Evolutionary conservation across 2,888 invertebrate species (phyloP).

Genomic region (Drosophila nr. medialis): DNA sequence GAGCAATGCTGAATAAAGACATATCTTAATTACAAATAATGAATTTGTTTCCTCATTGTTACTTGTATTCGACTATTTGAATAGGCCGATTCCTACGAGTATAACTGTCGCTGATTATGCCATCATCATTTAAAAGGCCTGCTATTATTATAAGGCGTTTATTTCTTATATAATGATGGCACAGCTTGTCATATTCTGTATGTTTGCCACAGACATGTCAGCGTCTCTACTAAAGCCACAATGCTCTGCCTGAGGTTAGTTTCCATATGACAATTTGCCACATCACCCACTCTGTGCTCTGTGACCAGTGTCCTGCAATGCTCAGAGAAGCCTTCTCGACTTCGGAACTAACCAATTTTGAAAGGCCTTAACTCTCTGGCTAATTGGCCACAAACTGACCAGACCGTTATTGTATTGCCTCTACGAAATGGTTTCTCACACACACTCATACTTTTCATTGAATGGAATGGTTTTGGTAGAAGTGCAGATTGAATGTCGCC

Average conservation of each 20-base stretch:
- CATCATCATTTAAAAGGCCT: neutral
- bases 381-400: constrained; percentile 10
- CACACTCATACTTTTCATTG: neutral
- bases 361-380: neutral
- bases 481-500: neutral
- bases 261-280: neutral
- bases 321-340: neutral
- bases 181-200: neutral
- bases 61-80: neutral
- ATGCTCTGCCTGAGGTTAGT: neutral
- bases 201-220: neutral
- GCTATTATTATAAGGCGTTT: neutral
- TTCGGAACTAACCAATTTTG: neutral
- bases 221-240: neutral
- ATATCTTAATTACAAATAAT: neutral
- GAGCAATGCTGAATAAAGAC: neutral
- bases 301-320: neutral
- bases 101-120: neutral
- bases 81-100: neutral
- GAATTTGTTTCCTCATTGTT: neutral
- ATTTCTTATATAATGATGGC: neutral
- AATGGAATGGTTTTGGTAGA: neutral
- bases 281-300: neutral
- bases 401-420: neutral
- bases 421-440: neutral